Evolutionary conservation across 2,797 vertebrate species (phyloP).

Genomic region (Distichodus sexfasciatus): DNA sequence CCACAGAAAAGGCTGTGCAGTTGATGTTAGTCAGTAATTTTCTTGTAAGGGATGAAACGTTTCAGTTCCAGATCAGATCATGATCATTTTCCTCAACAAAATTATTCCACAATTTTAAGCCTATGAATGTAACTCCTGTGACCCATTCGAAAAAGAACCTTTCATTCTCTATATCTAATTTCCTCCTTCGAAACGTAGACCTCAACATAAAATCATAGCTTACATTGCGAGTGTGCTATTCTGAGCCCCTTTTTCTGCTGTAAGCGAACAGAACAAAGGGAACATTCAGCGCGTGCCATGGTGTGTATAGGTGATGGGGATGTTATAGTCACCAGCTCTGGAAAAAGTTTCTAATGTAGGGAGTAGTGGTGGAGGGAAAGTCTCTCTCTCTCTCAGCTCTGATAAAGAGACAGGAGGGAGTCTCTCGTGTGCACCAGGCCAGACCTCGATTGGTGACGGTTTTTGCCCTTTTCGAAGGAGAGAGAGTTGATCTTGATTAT

Average conservation of each 20-base stretch:
- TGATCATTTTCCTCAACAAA: conserved; percentile 36
- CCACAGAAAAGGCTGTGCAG: conserved; percentile 7
- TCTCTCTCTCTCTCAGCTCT: conserved; percentile 6
- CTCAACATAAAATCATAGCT: conserved; percentile 51
- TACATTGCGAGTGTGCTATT: conserved; percentile 30
- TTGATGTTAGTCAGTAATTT: conserved; percentile 33
- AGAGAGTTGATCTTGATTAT: too few relatives aligned
- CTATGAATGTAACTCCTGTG: conserved; percentile 49
- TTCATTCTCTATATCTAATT: conserved; percentile 53
- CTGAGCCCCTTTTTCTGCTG: conserved; percentile 28
- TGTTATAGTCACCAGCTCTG: conserved; percentile 47
- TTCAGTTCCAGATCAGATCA: conserved; percentile 19
- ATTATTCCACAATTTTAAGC: conserved; percentile 44
- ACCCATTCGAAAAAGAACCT: conserved; percentile 32
- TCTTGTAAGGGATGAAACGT: conserved; percentile 31
- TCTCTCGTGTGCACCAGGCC: neutral
- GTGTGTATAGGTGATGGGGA: conserved; percentile 48
- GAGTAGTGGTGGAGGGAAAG: neutral
- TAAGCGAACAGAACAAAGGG: conserved; percentile 53
- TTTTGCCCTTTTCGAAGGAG: too few relatives aligned
- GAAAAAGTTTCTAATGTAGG: conserved; percentile 38
- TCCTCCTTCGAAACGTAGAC: conserved; percentile 33
- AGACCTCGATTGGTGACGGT: too few relatives aligned
- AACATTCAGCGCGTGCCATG: conserved; percentile 53
- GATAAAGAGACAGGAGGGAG: conserved; percentile 10